Evolutionary conservation across 2,797 vertebrate species (phyloP), one percentile per base, ranked within the genome.

Genomic region (Melanogrammus aeglefinus): DNA sequence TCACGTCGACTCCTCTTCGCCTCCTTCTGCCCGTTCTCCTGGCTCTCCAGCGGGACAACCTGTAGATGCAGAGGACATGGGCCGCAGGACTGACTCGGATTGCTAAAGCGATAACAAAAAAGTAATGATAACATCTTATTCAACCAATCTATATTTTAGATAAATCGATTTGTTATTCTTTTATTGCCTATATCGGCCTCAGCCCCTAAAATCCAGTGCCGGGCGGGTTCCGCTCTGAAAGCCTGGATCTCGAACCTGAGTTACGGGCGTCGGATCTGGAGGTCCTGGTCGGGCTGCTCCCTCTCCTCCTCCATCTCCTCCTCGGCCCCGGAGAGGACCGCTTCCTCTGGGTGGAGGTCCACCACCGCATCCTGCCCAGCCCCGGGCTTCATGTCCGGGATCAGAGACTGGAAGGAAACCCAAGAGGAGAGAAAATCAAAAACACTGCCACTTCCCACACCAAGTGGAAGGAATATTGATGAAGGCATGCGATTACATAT

Each of bases 231-330:
- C 9, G 38, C n/a, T 69, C 24, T 27, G 63, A 69, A 3, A 78
- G 51, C 18, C 39, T 8, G 63, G 69, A 1, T 24, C 21, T 71
- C 80, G 9, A 5, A 97, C 96, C 95, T 97, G 96, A n/a, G 96
- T 97, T 84, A 97, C 96, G 0, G 96, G 83, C 96, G 94, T 84
- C 96, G 94, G 82, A 97, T 97, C 91, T 96, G 96, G 75, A 97
- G 95, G 38, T 96, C 96, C 83, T 96, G 95, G 85, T 97, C 96
- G 0, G 93, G 88, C 63, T 90, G 91, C 41, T 95, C 94, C 74
- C 82, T 86, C 33, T 89, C 91, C 13, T 95, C 69, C 27, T 71
- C 95, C 71, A 29, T 27, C 69, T 70, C 57, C 6, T 96, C 95
- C 77, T 96, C 96, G 4, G 94, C 89, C 80, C 94, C 96, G 35